Conservation (phyloP, 2,113 vertebrate species). For the Scalopus aquaticus region DNA sequence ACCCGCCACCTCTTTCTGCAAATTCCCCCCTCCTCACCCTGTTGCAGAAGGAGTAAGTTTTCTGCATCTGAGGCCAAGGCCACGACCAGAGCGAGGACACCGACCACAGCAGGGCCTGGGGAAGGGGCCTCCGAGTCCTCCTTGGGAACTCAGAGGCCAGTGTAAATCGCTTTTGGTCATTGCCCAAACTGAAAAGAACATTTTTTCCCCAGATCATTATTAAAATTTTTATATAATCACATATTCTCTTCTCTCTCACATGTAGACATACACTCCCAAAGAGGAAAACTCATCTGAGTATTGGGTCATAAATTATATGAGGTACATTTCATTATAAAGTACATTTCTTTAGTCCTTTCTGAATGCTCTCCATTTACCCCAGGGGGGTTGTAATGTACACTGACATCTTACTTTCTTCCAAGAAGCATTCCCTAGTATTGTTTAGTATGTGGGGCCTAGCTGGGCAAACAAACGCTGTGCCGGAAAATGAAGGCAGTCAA, state of each 20-base stretch:
- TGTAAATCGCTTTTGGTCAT: slow-evolving; percentile 67
- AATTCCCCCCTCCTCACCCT: accelerated
- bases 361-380: slow-evolving; percentile 84
- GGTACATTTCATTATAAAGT: slow-evolving; percentile 85
- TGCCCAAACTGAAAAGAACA: slow-evolving; percentile 78
- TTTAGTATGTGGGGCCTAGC: slow-evolving; percentile 72
- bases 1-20: not conserved
- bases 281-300: slow-evolving; percentile 77
- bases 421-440: slow-evolving; percentile 75
- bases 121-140: not conserved
- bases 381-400: slow-evolving; percentile 83
- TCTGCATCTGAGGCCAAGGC: slow-evolving; percentile 17
- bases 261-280: slow-evolving; percentile 63
- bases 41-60: not conserved
- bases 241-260: slow-evolving; percentile 45
- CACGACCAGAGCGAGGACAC: not conserved
- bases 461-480: slow-evolving; percentile 73
- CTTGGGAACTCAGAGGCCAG: slow-evolving; percentile 45
- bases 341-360: slow-evolving; percentile 83
- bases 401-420: slow-evolving; percentile 87
- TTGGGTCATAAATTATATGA: slow-evolving; percentile 85
- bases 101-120: not conserved
- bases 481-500: not conserved
- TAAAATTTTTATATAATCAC: slow-evolving; percentile 69
- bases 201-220: slow-evolving; percentile 76